Base-by-base conservation (phyloP, 2,888 invertebrate genomes). In the Zaprionus obscuricornis region DNA sequence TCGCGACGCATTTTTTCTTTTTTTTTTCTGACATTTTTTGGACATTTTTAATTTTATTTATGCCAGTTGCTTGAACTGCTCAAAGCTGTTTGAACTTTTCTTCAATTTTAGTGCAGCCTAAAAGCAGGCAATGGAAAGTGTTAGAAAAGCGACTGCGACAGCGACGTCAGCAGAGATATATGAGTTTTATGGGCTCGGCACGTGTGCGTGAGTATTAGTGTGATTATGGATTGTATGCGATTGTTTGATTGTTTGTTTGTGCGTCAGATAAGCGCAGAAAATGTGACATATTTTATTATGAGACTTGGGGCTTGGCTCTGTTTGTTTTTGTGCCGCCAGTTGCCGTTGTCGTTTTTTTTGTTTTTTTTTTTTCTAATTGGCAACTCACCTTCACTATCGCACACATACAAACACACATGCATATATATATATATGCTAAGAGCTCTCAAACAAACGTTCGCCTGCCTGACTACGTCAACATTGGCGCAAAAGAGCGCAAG, bases 101-200 rank as follows among this genome's bases (percentile, higher is more conserved):
- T 20, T 1, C 7, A 26, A 33, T 56, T 20, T 8, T 22, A 40
- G 1, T 3, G 2, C 43, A 17, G 63, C 75, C 81, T 2, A 56
- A 81, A 75, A 81, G 77, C 47, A 75, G 55, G 66, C 75, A 52
- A 14, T 6, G 16, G 0, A 55, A 65, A 39, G 10, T 59, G 10
- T 2, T 14, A 17, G 26, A 8, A n/a, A n/a, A n/a, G n/a, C n/a
- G 33, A 1, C 0, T 6, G 22, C 33, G 31, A 31, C 42, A 27
- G 24, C 24, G 40, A 18, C 36, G 13, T 46, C 57, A 43, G 57
- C 36, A 26, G 55, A 58, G 58, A 56, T 64, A 40, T 54, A n/a
- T n/a, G n/a, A n/a, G n/a, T 74, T 84, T 81, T 81, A 85, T 81
- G 81, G 81, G 82, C 74, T 78, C 75, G 81, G 78, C 81, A 73